A percentile compares a stretch with the other conserved stretches of the same genome.
phyloP scores from a whole-genome alignment of 2,888 invertebrate species.

The Mechanitis messenoides region DNA sequence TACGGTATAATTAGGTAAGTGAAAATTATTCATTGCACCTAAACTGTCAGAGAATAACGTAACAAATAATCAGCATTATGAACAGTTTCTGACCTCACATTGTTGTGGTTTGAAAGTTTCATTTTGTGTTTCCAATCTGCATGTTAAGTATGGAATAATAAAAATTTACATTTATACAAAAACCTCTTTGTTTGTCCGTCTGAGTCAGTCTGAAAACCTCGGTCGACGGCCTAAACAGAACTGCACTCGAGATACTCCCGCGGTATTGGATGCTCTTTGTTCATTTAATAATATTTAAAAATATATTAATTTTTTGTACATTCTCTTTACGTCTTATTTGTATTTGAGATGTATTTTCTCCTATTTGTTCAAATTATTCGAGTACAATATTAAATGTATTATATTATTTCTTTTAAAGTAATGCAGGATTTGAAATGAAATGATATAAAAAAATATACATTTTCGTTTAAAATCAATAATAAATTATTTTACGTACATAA shows the following conservation, averaged over 20 bases:
- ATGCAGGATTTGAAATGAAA: no score
- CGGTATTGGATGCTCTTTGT: constrained; percentile 35
- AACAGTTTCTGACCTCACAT: constrained; percentile 43
- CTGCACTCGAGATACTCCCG: constrained; percentile 35
- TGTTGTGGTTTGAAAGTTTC: constrained; percentile 49
- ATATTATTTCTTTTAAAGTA: no score
- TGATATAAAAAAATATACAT: no score
- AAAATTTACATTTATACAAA: constrained; percentile 69
- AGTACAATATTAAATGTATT: no score
- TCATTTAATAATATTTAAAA: not conserved
- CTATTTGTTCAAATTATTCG: no score
- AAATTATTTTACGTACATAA: no score
- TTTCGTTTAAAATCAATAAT: no score
- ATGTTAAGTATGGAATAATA: constrained; percentile 62
- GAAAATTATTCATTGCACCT: constrained; percentile 28
- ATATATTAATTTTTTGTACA: no score
- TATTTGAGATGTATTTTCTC: no score
- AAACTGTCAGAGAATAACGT: constrained; percentile 35
- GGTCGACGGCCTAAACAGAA: constrained; percentile 59
- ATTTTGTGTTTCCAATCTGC: constrained; percentile 59
- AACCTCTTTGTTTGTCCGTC: constrained; percentile 50
- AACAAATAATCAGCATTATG: constrained; percentile 41
- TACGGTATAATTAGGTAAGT: constrained; percentile 22
- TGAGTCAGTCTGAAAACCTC: constrained; percentile 59
- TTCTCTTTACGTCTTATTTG: no score